Evolutionary conservation across 2,888 invertebrate species (phyloP), one percentile per base, ranked within the genome.

Genomic region (Chaitophorus viminalis): DNA sequence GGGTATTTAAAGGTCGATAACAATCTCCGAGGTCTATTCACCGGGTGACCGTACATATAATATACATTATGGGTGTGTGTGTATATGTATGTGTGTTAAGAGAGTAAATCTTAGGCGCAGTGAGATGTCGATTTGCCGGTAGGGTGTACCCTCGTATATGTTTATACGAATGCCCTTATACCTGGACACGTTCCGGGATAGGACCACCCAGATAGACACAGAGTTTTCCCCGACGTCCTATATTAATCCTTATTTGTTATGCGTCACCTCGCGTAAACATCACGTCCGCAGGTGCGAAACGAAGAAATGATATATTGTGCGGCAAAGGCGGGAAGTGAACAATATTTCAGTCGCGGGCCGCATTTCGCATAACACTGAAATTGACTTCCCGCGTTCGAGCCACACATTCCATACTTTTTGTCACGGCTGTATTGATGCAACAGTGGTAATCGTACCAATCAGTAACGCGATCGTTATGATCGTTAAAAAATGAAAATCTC

Each of bases 1-100:
- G 81, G 81, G 68, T 72, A 72, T 72, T 82, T 31, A 82, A 82
- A 82, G 70, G 52, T 82, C 54, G 83, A 83, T 83, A 83, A 83
- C 54, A 72, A 83, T 83, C 83, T 60, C 60, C 60, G 60, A 11
- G 14, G 21, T 21, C 1, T 17, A 25, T 60, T 3, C 25, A 60
- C 25, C 82, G 72, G 82, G 21, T 29, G 21, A 60, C 39, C n/a
- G 54, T n/a, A 60, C 21, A 18, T 25, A 84, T 9, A 39, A 54
- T 17, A 31, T 9, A 74, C 14, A 54, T 54, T 29, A 14, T 68
- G 29, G 2, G 46, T 11, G 46, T 46, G 46, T 46, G 36, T 36
- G 36, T 36, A 6, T 36, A 9, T 11, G 54, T 54, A 9, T 54
- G 18, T 54, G 46, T 2, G 25, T 68, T 70, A 54, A 74, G 54